A percentile compares a stretch with the other conserved stretches of the same genome.
Evolutionary conservation across 2,113 vertebrate genomes (phyloP).

Genomic region (Sarotherodon lohbergeri): DNA sequence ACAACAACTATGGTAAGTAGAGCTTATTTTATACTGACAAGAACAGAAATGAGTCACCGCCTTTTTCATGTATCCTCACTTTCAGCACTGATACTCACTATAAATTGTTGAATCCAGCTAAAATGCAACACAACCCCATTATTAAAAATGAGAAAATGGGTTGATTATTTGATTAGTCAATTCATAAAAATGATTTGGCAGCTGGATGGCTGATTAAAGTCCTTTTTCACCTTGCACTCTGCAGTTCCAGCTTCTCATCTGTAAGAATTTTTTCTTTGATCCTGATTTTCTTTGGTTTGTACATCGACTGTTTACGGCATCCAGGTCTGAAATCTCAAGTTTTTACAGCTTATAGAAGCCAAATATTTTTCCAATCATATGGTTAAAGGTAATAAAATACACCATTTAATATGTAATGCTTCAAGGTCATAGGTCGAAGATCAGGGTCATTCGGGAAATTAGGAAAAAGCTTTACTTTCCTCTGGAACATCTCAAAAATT

Average conservation of each 20-base stretch:
- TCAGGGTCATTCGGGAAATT: background rate
- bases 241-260: background rate
- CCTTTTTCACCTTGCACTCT: background rate
- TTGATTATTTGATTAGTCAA: background rate
- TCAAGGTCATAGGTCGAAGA: background rate
- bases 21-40: slow-evolving; percentile 16
- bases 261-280: background rate
- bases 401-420: background rate
- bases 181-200: background rate
- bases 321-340: background rate
- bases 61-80: background rate
- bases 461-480: background rate
- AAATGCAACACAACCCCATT: background rate
- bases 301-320: background rate
- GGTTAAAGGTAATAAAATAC: background rate
- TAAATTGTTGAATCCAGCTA: background rate
- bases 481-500: background rate
- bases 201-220: background rate
- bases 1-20: slow-evolving; percentile 92
- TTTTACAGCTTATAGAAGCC: background rate
- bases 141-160: background rate
- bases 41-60: background rate
- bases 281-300: background rate
- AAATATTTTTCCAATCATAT: background rate
- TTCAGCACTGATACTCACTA: background rate